Conservation (phyloP, 2,888 invertebrate genomes). For the Parnassius orleans region DNA sequence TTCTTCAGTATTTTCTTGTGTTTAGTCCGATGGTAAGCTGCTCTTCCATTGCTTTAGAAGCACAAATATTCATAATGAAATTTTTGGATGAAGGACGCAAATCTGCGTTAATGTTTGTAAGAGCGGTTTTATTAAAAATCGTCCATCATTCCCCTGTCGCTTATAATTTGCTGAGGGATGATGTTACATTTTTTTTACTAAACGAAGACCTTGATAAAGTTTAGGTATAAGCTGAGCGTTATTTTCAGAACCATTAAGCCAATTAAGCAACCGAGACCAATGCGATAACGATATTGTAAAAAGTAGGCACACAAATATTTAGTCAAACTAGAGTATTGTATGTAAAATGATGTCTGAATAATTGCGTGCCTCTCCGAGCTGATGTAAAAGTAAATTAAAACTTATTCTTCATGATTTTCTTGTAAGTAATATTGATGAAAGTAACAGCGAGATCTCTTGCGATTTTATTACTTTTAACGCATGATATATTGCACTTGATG, state of each 20-base stretch:
- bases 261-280: conserved; percentile 23
- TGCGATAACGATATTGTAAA: conserved; percentile 32
- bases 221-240: not conserved
- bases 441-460: too few relatives aligned
- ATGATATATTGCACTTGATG: too few relatives aligned
- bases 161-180: conserved; percentile 31
- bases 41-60: conserved; percentile 12
- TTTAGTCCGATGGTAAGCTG: not conserved
- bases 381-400: conserved; percentile 9
- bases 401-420: too few relatives aligned
- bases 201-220: conserved; percentile 4
- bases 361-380: conserved; percentile 43
- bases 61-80: conserved; percentile 20
- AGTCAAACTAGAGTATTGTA: conserved; percentile 48
- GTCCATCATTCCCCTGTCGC: conserved; percentile 35
- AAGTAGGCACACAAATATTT: conserved; percentile 47
- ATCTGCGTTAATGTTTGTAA: conserved; percentile 20
- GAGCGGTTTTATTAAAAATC: conserved; percentile 37
- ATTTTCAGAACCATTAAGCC: conserved; percentile 2
- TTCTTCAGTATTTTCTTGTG: conserved; percentile 38
- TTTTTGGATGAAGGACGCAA: conserved; percentile 24
- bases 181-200: conserved; percentile 20
- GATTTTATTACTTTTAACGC: too few relatives aligned
- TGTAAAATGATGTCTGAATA: conserved; percentile 65
- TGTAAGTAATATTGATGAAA: too few relatives aligned